Evolutionary conservation across 92 coral and sea anemone species (phyloP).

Genomic region (Palythoa caribaeorum): DNA sequence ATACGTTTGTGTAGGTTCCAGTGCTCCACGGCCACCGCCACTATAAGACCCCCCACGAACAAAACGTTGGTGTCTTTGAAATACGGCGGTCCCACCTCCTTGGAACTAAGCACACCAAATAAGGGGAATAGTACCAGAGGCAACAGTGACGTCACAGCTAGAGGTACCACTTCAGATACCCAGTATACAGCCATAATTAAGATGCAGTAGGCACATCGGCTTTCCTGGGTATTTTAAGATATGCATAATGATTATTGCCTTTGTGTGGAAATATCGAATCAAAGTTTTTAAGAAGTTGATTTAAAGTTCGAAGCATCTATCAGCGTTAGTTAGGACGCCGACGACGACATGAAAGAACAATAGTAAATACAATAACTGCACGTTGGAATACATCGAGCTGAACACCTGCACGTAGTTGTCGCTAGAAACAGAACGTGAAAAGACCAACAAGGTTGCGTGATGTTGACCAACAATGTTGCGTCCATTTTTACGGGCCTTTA

Average conservation of each 20-base stretch:
- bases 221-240: constrained; percentile 63
- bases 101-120: constrained; percentile 95
- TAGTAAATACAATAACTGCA: too few species aligned
- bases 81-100: constrained; percentile 86
- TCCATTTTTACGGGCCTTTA: too few species aligned
- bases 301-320: too few species aligned
- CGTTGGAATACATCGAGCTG: too few species aligned
- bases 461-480: too few species aligned
- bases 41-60: constrained; percentile 92
- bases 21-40: constrained; percentile 96
- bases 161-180: constrained; percentile 95
- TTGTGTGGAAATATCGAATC: background rate
- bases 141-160: constrained; percentile 93
- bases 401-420: too few species aligned
- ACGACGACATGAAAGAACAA: too few species aligned
- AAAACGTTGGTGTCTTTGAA: constrained; percentile 94
- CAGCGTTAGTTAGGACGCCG: too few species aligned
- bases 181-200: constrained; percentile 96
- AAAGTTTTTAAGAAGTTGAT: too few species aligned
- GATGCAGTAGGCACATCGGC: constrained; percentile 93
- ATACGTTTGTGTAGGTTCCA: constrained; percentile 98
- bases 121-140: constrained; percentile 92
- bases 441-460: too few species aligned
- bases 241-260: background rate
- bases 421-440: too few species aligned